Percentiles rank a stretch among this genome's conserved stretches.
phyloP scores from a whole-genome alignment of 2,888 invertebrate species.

The Apamea sordens region DNA sequence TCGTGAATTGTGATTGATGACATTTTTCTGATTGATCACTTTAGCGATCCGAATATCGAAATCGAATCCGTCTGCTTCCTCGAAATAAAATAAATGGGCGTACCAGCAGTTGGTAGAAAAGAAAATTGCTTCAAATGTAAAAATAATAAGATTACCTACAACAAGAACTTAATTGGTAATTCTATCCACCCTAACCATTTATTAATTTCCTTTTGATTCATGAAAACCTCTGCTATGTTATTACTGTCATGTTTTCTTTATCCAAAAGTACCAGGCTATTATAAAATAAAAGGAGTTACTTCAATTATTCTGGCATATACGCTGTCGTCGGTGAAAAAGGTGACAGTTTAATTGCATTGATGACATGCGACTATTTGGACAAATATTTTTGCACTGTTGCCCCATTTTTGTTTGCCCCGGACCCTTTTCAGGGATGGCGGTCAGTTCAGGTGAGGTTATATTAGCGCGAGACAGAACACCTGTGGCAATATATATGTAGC shows the following conservation, averaged over 20 bases:
- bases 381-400: slow-evolving; percentile 66
- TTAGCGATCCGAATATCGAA: slow-evolving; percentile 36
- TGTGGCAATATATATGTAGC: slow-evolving; percentile 60
- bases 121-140: slow-evolving; percentile 4
- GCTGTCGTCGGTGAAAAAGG: slow-evolving; percentile 21
- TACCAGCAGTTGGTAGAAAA: not conserved
- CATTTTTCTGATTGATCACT: slow-evolving; percentile 58
- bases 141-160: not conserved
- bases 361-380: slow-evolving; percentile 64
- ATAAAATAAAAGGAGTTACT: slow-evolving; percentile 37
- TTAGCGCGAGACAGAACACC: slow-evolving; percentile 66
- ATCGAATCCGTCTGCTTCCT: slow-evolving; percentile 31
- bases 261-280: slow-evolving; percentile 34
- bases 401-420: slow-evolving; percentile 62
- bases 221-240: slow-evolving; percentile 11
- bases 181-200: not conserved
- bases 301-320: slow-evolving; percentile 22
- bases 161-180: slow-evolving; percentile 1
- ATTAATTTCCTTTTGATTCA: slow-evolving; percentile 14
- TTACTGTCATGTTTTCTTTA: slow-evolving; percentile 8
- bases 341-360: slow-evolving; percentile 70
- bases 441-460: slow-evolving; percentile 66
- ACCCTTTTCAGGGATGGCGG: slow-evolving; percentile 66
- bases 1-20: slow-evolving; percentile 61
- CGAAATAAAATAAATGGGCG: slow-evolving; percentile 36